Evolutionary conservation across 2,797 vertebrate genomes (phyloP), one percentile per base, ranked within the genome.

Genomic region (Epinephelus malabaricus): DNA sequence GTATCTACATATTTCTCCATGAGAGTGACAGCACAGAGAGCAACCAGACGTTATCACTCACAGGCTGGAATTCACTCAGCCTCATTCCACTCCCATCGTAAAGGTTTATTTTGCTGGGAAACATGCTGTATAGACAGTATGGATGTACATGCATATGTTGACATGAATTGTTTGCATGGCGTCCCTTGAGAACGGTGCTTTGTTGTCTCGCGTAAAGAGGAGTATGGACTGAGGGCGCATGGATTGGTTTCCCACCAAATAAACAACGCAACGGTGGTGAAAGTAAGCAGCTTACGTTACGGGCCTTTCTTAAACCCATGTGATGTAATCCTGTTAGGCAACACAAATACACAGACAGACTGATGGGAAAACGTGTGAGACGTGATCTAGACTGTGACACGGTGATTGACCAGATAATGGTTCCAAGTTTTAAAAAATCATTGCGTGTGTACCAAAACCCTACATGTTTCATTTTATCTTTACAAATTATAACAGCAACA

Each of bases 211-310:
- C 56, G 10, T 21, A 49, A 45, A 76, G 55, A 43, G 17, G 53
- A 51, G 14, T 17, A 49, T 6, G 34, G 50, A 74, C 19, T 27
- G 40, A 67, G 40, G 76, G 80, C 21, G 64, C 21, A 59, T 82
- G 68, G 89, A 66, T 43, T 50, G 62, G 70, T 81, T 89, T 89
- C 78, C 87, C 21, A 73, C 83, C 68, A 88, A 85, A 89, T 59
- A 87, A 84, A 86, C 80, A 82, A 62, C 50, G 30, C 14, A 1
- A 30, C 56, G 19, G 54, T 51, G 69, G 78, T 30, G 81, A 87
- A 86, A 89, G 78, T 93, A 94, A 94, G 89, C 83, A 82, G 90
- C 90, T 95, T 94, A 92, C n/a, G 34, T 79, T 85, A 86, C 71
- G 6, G 55, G 71, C 55, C 76, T 67, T 68, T 80, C 86, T 83